A percentile compares a stretch with the other conserved stretches of the same genome.
Conservation (phyloP, 2,888 invertebrate genomes). For the Thereva nobilitata region DNA sequence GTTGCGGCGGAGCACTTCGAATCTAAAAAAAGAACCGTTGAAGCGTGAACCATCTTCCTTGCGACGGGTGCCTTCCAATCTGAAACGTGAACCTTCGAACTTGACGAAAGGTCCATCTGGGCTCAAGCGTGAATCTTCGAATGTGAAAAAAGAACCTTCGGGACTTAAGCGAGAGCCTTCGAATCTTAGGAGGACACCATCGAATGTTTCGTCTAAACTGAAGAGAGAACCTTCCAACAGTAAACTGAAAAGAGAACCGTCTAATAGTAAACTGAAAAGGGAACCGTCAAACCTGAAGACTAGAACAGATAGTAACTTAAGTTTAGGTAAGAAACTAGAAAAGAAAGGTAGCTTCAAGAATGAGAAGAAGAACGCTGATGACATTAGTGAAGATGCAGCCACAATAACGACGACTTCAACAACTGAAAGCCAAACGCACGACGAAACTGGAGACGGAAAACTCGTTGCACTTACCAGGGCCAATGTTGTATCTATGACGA, state of each 20-base stretch:
- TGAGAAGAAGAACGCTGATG: constrained; percentile 35
- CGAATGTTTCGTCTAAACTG: background rate
- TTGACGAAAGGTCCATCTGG: constrained; percentile 30
- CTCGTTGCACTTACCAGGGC: constrained; percentile 46
- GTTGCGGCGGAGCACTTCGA: constrained; percentile 25
- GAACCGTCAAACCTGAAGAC: constrained; percentile 48
- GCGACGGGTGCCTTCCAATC: constrained; percentile 38
- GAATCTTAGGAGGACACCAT: background rate
- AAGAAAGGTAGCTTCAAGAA: constrained; percentile 44
- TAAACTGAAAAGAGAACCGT: constrained; percentile 10
- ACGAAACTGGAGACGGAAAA: constrained; percentile 42
- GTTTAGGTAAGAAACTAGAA: constrained; percentile 48
- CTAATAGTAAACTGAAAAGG: constrained; percentile 18
- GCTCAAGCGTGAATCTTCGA: constrained; percentile 49
- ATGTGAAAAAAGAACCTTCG: constrained; percentile 39
- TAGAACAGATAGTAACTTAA: constrained; percentile 52
- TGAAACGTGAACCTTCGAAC: constrained; percentile 45
- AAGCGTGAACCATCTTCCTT: constrained; percentile 40
- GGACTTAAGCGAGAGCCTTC: constrained; percentile 7
- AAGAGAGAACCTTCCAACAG: constrained; percentile 7
- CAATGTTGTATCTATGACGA: constrained; percentile 63
- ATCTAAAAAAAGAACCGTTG: constrained; percentile 33
- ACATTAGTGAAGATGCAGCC: constrained; percentile 38
- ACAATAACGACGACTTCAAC: constrained; percentile 5
- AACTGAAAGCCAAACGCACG: constrained; percentile 33